phyloP scores from a whole-genome alignment of 2,113 vertebrate species.

The Thomomys bottae region DNA sequence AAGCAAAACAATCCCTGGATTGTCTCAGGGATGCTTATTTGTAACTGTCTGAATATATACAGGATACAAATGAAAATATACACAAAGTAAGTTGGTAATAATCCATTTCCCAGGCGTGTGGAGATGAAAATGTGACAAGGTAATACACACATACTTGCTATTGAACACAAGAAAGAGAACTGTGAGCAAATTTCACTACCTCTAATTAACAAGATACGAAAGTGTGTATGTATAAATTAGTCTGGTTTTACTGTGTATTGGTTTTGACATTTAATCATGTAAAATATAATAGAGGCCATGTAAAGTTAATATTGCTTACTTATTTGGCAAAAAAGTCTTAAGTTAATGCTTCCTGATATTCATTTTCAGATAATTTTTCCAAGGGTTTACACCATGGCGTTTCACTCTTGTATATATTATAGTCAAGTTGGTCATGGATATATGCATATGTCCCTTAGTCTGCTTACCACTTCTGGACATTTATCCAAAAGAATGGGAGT shows the following conservation, averaged over 20 bases:
- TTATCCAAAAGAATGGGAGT: too few relatives aligned
- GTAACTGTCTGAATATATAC: background rate
- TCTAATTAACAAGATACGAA: background rate
- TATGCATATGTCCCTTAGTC: too few relatives aligned
- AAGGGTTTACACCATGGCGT: too few relatives aligned
- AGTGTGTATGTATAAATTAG: background rate
- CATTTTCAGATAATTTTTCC: too few relatives aligned
- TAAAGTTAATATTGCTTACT: slow-evolving; percentile 1
- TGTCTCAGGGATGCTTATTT: background rate
- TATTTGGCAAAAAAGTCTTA: background rate
- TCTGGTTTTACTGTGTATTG: slow-evolving; percentile 8
- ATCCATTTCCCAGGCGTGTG: background rate
- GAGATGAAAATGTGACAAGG: background rate
- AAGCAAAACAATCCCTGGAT: slow-evolving; percentile 33
- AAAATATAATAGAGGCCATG: background rate
- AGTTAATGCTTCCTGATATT: background rate
- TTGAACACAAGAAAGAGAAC: background rate
- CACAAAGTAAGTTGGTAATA: background rate
- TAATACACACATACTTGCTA: background rate
- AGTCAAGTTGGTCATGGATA: too few relatives aligned
- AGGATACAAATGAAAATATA: slow-evolving; percentile 9
- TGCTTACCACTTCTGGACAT: too few relatives aligned
- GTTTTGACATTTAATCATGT: slow-evolving; percentile 10
- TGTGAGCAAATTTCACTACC: background rate
- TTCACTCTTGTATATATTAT: too few relatives aligned